Conservation (phyloP, 2,888 invertebrate genomes). For the Stomorhina lunata region DNA sequence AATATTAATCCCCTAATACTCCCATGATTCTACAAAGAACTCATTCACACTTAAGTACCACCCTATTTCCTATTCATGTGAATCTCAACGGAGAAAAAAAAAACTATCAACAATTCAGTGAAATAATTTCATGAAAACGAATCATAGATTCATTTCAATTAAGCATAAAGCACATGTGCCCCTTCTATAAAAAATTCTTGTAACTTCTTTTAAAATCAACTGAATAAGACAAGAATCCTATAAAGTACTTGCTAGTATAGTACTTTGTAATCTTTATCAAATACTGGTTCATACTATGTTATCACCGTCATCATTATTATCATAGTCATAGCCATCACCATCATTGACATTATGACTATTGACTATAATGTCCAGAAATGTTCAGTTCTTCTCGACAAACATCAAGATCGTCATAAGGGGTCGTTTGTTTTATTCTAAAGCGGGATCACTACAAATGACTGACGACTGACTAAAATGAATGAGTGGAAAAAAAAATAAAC, state of each 20-base stretch:
- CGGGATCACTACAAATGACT: conserved; percentile 34
- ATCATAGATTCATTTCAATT: conserved; percentile 55
- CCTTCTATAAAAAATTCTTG: background rate
- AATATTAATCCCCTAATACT: no score
- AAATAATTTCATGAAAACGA: conserved; percentile 44
- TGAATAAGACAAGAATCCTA: background rate
- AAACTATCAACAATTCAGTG: background rate
- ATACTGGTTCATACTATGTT: conserved; percentile 64
- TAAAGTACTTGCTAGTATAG: background rate
- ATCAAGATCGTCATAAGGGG: conserved; percentile 49
- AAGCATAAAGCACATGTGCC: conserved; percentile 26
- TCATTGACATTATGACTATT: conserved; percentile 38
- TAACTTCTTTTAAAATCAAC: conserved; percentile 15
- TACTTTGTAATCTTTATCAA: background rate
- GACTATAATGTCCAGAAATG: conserved; percentile 26
- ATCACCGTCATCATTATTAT: conserved; percentile 70
- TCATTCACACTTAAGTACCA: background rate
- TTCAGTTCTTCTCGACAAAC: conserved; percentile 4
- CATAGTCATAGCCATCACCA: conserved; percentile 59
- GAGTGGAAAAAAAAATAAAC: conserved; percentile 11
- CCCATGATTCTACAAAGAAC: no score
- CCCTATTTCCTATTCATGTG: background rate
- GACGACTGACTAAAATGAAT: conserved; percentile 15
- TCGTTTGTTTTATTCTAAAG: conserved; percentile 16
- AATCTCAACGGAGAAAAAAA: background rate